Evolutionary conservation across 2,888 invertebrate genomes (phyloP), one percentile per base, ranked within the genome.

Genomic region (Dioctria linearis): DNA sequence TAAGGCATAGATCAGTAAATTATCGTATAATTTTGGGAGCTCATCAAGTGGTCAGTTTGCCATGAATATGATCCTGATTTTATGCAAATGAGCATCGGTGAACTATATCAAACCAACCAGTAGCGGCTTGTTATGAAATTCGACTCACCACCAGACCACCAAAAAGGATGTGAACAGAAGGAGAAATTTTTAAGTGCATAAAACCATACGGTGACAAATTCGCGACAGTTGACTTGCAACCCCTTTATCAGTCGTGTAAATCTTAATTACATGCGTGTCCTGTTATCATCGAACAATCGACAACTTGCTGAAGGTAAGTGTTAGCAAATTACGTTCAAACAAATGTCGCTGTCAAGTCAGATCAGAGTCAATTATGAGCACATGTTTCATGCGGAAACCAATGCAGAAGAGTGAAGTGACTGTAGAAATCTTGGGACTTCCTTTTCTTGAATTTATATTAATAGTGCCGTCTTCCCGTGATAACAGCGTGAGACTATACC

Each of bases 31-130:
- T 3, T 59, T 42, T 9, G 43, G 25, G 11, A 11, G 46, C 61
- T 75, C 75, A 75, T 75, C 75, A 59, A 61, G 75, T 75, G 75
- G 75, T 75, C 75, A 75, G 43, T 43, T 13, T 59, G 39, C 37
- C 9, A 8, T 13, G 25, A 51, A 25, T 13, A 37, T 6, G n/a
- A 63, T 39, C n/a, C 59, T 59, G 57, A 61, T 75, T 43, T 61
- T 59, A 61, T 75, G 75, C 46, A 75, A 75, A 75, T 75, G 61
- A 57, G 43, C 42, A 42, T 5, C 2, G 3, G n/a, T 42, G 75
- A 37, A 75, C 42, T 25, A 13, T 40, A 65, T 67, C 46, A 6
- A 67, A 46, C 13, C 11, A n/a, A 46, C 40, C 11, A 39, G 11
- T 51, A 54, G 9, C 5, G 59, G 59, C 25, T n/a, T 8, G 13